Evolutionary conservation across 2,888 invertebrate genomes (phyloP).

Genomic region (Mylabris sibirica): DNA sequence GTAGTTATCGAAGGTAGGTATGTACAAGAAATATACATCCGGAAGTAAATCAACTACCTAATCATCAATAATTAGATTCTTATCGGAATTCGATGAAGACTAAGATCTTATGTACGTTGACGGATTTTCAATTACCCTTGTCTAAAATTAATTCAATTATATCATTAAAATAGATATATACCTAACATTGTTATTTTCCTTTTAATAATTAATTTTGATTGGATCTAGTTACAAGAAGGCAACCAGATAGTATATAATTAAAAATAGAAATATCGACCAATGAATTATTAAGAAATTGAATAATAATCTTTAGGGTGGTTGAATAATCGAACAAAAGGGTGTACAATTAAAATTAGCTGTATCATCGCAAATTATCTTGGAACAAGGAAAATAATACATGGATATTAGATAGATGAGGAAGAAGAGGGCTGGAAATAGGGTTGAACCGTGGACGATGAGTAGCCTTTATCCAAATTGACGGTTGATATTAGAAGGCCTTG

Average conservation of each 20-base stretch:
- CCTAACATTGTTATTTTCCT: background rate
- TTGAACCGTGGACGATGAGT: slow-evolving; percentile 44
- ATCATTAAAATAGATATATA: background rate
- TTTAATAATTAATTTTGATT: background rate
- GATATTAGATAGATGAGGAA: background rate
- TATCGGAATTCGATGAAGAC: background rate
- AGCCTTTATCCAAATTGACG: slow-evolving; percentile 55
- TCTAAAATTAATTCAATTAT: slow-evolving; percentile 2
- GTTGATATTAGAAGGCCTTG: slow-evolving; percentile 52
- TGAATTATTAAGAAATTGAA: background rate
- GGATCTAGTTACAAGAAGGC: slow-evolving; percentile 5
- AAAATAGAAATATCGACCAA: slow-evolving; percentile 3
- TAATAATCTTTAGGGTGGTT: background rate
- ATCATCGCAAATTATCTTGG: slow-evolving; percentile 41
- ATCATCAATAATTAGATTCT: background rate
- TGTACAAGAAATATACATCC: background rate
- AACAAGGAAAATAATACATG: slow-evolving; percentile 8
- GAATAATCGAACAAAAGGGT: background rate
- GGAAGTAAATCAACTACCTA: background rate
- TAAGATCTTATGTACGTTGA: background rate
- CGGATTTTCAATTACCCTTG: background rate
- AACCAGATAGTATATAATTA: background rate
- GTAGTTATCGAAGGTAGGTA: background rate
- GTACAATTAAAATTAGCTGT: slow-evolving; percentile 42
- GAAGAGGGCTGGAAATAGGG: slow-evolving; percentile 16